phyloP scores from a whole-genome alignment of 53 echinoderm and acorn worm genomes.

The Paracentrotus lividus region DNA sequence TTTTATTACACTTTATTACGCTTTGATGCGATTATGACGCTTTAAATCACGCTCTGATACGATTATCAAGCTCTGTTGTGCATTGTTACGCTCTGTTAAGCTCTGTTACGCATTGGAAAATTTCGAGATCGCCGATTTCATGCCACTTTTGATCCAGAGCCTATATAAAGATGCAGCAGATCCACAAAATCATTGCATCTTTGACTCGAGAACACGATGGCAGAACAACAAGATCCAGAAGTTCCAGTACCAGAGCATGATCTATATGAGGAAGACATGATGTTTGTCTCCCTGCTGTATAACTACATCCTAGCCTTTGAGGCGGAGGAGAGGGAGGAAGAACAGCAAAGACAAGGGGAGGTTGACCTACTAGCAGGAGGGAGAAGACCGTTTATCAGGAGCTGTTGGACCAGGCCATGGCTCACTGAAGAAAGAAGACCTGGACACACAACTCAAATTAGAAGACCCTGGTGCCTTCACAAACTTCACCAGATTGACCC shows the following conservation, averaged over 20 bases:
- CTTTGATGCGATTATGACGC: slow-evolving; percentile 52
- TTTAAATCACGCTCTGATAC: slow-evolving; percentile 64
- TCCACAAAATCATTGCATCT: background rate
- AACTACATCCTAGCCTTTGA: too few relatives aligned
- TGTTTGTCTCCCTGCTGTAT: slow-evolving; percentile 8
- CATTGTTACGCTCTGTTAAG: slow-evolving; percentile 62
- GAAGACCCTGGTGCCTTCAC: too few relatives aligned
- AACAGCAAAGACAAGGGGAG: too few relatives aligned
- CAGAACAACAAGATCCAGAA: too few relatives aligned
- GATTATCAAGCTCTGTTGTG: slow-evolving; percentile 59
- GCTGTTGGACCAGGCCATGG: too few relatives aligned
- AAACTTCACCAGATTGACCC: too few relatives aligned
- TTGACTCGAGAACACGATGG: too few relatives aligned
- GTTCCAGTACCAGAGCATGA: background rate
- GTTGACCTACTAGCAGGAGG: too few relatives aligned
- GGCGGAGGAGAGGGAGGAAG: too few relatives aligned
- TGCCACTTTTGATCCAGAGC: slow-evolving; percentile 61
- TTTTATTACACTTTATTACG: background rate
- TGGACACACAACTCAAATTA: too few relatives aligned
- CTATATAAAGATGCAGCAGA: background rate
- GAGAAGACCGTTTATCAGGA: too few relatives aligned
- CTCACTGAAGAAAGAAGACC: too few relatives aligned
- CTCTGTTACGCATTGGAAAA: slow-evolving; percentile 58
- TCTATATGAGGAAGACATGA: background rate
- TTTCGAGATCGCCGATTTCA: background rate